Percentiles rank a stretch among this genome's conserved stretches.
These are phyloP conservation scores for Lamellibrachia luymesi DNA, from an alignment of 1,140 invertebrate species.

Conservation along the genomic window DNA sequence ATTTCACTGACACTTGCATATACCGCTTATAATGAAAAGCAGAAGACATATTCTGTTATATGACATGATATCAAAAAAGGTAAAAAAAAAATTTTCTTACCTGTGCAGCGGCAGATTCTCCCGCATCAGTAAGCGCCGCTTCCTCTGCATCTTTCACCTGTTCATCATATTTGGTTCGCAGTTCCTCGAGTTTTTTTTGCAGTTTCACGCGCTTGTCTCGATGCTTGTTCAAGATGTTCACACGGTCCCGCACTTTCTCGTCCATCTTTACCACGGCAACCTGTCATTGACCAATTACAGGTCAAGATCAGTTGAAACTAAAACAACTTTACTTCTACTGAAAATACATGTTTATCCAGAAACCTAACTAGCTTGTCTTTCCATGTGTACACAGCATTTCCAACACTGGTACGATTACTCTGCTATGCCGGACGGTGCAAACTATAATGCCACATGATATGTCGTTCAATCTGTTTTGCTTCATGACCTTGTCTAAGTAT, in stretches of 20 bases:
- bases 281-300: conserved; percentile 31
- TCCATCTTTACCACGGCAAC: conserved; percentile 56
- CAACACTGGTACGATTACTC: neutral
- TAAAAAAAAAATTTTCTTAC: conserved; percentile 27
- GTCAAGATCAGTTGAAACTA: neutral
- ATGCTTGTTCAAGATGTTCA: conserved; percentile 51
- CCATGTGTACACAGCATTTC: neutral
- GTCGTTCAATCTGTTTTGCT: too few species aligned
- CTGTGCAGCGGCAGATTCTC: conserved; percentile 54
- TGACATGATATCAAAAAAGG: too few species aligned
- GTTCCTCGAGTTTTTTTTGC: conserved; percentile 50
- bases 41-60: too few species aligned
- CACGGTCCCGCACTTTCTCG: conserved; percentile 54
- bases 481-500: too few species aligned
- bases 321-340: neutral
- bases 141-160: conserved; percentile 54
- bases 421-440: neutral
- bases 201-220: conserved; percentile 49
- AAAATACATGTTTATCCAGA: neutral
- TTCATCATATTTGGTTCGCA: conserved; percentile 53
- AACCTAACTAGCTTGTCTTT: neutral
- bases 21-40: too few species aligned
- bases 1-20: too few species aligned
- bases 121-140: conserved; percentile 51
- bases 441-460: too few species aligned